Evolutionary conservation across 2,113 vertebrate genomes (phyloP), one percentile per base, ranked within the genome.

Genomic region (Lampris incognitus): DNA sequence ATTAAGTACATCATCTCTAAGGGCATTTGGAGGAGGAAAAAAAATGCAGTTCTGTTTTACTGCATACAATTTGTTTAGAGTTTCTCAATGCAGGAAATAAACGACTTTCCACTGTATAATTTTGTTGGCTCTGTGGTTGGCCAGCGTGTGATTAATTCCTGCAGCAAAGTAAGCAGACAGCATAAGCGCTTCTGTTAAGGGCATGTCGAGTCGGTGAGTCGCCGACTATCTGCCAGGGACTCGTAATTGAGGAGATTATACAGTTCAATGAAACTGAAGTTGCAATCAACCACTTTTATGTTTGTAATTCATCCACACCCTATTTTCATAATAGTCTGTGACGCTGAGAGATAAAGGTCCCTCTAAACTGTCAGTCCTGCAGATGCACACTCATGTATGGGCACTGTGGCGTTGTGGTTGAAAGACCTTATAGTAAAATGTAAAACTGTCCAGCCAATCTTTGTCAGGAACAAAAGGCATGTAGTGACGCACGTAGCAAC

Each of bases 391-490:
- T 24, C 54, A 44, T 44, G 48, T 9, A 38, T 5, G 42, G 44
- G 24, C 38, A 3, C 40, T 57, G 9, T 57, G 36, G 4, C 11
- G 11, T 5, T 24, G 36, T 69, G 42, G 54, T 50, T 50, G 10
- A 50, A 36, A n/a, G 57, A 5, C 36, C 6, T 40, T 6, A 51
- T 46, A n/a, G 48, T 85, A 76, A 90, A 88, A 92, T 90, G 91
- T 87, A 89, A 92, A 92, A 51, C 73, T 2, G 10, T 42, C 49
- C 83, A 58, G 85, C 85, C 83, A 81, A 8, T 72, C 55, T 66
- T 24, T 10, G 61, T 2, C n/a, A 7, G 50, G 72, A 77, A 90
- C 86, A 88, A 91, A 86, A 79, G 87, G 66, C 66, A n/a, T 36
- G 46, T 44, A 78, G 81, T 73, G 66, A 57, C 69, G 54, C 50